Evolutionary conservation across 2,888 invertebrate species (phyloP).

Genomic region (Pristionchus fissidentatus): DNA sequence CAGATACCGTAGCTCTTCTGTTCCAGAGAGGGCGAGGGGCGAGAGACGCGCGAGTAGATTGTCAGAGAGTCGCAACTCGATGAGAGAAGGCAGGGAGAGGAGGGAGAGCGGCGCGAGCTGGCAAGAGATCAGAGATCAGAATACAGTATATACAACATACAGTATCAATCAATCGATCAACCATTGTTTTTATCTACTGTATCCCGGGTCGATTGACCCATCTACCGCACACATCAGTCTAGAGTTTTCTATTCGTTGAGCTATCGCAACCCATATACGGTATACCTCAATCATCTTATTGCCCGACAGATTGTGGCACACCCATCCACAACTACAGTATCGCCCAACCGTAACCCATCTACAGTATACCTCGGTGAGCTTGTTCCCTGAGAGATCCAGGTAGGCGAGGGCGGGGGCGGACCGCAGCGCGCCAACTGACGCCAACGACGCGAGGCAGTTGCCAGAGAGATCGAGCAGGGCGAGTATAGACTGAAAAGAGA

Average conservation of each 20-base stretch:
- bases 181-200: neutral
- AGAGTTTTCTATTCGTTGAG: no score
- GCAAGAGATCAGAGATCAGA: neutral
- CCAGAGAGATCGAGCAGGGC: slow-evolving; percentile 87
- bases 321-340: no score
- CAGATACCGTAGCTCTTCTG: slow-evolving; percentile 82
- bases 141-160: neutral
- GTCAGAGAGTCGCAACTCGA: slow-evolving; percentile 80
- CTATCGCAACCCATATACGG: no score
- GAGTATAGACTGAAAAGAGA: slow-evolving; percentile 76
- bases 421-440: slow-evolving; percentile 85
- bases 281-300: no score
- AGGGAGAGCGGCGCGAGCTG: slow-evolving; percentile 82
- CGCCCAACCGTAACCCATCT: neutral
- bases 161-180: neutral
- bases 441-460: slow-evolving; percentile 87
- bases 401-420: slow-evolving; percentile 84
- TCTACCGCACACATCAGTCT: no score
- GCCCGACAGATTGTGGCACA: no score
- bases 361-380: slow-evolving; percentile 84
- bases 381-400: slow-evolving; percentile 86
- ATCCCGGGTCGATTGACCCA: no score
- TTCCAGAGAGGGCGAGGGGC: slow-evolving; percentile 87
- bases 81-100: slow-evolving; percentile 84
- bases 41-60: slow-evolving; percentile 84